These are phyloP conservation scores for Conomelus anceps DNA, from an alignment of 2,888 invertebrate genomes.

Conservation along the genomic window DNA sequence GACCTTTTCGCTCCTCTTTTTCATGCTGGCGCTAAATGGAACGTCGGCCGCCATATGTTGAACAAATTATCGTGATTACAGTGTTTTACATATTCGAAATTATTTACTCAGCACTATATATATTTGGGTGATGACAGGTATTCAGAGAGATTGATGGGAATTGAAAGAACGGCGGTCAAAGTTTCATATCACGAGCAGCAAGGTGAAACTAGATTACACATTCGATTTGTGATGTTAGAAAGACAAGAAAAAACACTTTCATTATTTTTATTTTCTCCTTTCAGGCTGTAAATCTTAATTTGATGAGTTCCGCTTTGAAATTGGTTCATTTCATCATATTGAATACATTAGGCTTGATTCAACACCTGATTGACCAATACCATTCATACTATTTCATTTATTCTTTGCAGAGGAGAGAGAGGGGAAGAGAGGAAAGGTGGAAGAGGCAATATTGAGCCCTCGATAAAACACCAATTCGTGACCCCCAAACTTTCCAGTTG, in stretches of 20 bases:
- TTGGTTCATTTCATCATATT: not conserved
- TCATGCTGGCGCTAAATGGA: not conserved
- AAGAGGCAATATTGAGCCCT: no score
- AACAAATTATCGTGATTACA: not conserved
- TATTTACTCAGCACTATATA: no score
- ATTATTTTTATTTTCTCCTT: no score
- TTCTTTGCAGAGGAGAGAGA: no score
- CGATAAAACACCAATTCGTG: no score
- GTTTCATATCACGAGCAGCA: not conserved
- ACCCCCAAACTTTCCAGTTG: no score
- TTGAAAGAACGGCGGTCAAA: not conserved
- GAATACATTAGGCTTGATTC: no score
- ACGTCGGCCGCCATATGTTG: not conserved
- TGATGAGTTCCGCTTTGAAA: not conserved
- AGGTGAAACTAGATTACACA: not conserved
- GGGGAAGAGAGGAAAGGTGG: no score
- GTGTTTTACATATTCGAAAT: not conserved
- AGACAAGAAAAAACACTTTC: not conserved
- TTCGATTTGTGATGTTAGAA: not conserved
- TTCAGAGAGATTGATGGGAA: not conserved
- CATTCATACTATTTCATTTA: no score
- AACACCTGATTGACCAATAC: no score
- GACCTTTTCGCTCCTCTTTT: not conserved
- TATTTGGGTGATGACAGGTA: not conserved
- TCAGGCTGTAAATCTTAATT: not conserved